These are phyloP conservation scores for Antitype chi DNA, from an alignment of 2,888 invertebrate species.

Conservation along the genomic window DNA sequence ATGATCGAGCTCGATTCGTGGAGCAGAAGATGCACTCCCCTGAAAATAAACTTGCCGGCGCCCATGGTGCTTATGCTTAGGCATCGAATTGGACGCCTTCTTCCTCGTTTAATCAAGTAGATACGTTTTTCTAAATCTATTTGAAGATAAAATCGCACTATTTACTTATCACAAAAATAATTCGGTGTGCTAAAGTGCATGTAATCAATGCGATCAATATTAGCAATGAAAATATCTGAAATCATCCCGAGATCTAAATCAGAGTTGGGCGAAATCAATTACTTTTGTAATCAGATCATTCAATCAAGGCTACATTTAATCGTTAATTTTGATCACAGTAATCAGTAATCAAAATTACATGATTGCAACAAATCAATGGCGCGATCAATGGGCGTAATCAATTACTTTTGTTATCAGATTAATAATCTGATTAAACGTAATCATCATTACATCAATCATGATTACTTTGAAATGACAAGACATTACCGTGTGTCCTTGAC, in stretches of 20 bases:
- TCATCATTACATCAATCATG: conserved; percentile 17
- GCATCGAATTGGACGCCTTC: background rate
- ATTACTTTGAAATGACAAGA: conserved; percentile 10
- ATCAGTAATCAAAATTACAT: too few relatives aligned
- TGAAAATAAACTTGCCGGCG: too few relatives aligned
- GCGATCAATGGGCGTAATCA: too few relatives aligned
- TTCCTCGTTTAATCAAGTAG: background rate
- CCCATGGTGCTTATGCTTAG: background rate
- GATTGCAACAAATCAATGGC: too few relatives aligned
- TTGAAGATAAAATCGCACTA: background rate
- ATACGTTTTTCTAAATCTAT: background rate
- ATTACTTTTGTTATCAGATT: conserved; percentile 8
- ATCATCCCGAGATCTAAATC: conserved; percentile 16
- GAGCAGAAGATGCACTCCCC: too few relatives aligned
- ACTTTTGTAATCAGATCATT: too few relatives aligned
- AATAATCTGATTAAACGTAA: conserved; percentile 23
- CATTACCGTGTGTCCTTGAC: background rate
- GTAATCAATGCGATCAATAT: conserved; percentile 2
- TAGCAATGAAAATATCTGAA: conserved; percentile 6
- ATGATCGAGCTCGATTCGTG: too few relatives aligned
- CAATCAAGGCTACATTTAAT: too few relatives aligned
- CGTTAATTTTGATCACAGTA: too few relatives aligned
- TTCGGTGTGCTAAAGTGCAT: background rate
- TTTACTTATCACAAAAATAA: conserved; percentile 5
- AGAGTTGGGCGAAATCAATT: too few relatives aligned